Base-by-base conservation (phyloP, 2,113 vertebrate species). In the Apus apus region DNA sequence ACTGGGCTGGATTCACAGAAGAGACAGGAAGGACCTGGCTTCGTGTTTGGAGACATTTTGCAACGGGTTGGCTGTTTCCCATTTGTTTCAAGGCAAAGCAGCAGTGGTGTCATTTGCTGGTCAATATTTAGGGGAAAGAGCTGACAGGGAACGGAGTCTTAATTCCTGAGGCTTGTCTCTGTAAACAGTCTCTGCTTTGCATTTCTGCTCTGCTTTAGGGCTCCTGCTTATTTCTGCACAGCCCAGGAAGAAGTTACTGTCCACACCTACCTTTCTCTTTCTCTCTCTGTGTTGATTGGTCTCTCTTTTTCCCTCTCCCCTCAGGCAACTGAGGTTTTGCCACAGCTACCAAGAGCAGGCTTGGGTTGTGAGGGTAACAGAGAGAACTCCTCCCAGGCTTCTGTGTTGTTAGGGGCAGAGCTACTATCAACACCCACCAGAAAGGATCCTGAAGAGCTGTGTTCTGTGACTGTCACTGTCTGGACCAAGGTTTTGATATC, bases 31-130 rank as follows among this genome's bases (percentile, higher is more conserved):
- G 70, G 91, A 73, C 79, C 89, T 91, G 97, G 89, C 93, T 94
- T 93, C 72, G 75, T 94, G 67, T 97, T 85, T 92, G 85, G 88
- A 93, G 87, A 94, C 85, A 68, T 93, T 95, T 93, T 94, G 88
- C 86, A 91, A 78, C 57, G 78, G 71, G 57, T 86, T 70, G 61
- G 46, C 89, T 86, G 16, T 43, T 86, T n/a, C 32, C 34, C 9
- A 9, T 82, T 94, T 82, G 34, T 65, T 85, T 89, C 60, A 78
- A 82, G 25, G 51, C 16, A 71, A n/a, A 78, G 70, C 45, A 65
- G 81, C 66, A 74, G 56, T 48, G 45, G 38, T 85, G 61, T 77
- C 66, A 82, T 81, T 45, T 64, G 71, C 74, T 86, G 81, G 85
- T 86, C 89, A 89, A 53, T 83, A 86, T 75, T 92, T 65, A 73